Base-by-base conservation (phyloP, 2,888 invertebrate species). In the Tipula unca region DNA sequence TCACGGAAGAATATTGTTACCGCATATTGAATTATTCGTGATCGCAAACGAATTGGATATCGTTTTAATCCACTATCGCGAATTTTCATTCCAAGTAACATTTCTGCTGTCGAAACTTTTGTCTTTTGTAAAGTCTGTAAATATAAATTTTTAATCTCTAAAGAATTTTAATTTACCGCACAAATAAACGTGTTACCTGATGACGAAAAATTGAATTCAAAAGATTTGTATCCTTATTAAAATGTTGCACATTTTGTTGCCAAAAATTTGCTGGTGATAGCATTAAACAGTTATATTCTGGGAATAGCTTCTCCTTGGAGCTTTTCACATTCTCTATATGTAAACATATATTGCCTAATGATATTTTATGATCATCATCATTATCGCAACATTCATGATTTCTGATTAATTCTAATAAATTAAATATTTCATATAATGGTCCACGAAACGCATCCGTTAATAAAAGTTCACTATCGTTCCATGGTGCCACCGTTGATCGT, bases 261-360 rank as follows among this genome's bases (percentile, higher is more conserved):
- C 99, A 99, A 86, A 99, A 93, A 91, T 97, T 98, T 5, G 97
- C 98, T 0, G 98, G 99, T 0, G 98, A 98, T 8, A 99, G 91
- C 54, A 97, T 92, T 32, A 99, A 92, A 90, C 99, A 99, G 90
- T 95, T 96, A 90, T 97, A 98, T 90, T 98, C 96, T 0, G 99
- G 98, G 87, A 99, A 92, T 86, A 96, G 92, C 85, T 91, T 92
- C 48, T 94, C 93, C 86, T 93, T 92, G 87, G 93, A 92, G 85
- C 93, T 93, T 88, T 95, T 95, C 5, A 96, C 94, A 86, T 95
- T 94, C 89, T 96, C 96, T 85, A 98, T 94, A 89, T 97, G 97
- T 87, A 97, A 93, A 90, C 98, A 98, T 86, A 96, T 93, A 89
- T 97, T 95, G 85, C 95, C 94, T 87, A 98, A 91, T 48, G 95